phyloP scores from a whole-genome alignment of 2,113 vertebrate genomes.

The Entomyzon cyanotis region DNA sequence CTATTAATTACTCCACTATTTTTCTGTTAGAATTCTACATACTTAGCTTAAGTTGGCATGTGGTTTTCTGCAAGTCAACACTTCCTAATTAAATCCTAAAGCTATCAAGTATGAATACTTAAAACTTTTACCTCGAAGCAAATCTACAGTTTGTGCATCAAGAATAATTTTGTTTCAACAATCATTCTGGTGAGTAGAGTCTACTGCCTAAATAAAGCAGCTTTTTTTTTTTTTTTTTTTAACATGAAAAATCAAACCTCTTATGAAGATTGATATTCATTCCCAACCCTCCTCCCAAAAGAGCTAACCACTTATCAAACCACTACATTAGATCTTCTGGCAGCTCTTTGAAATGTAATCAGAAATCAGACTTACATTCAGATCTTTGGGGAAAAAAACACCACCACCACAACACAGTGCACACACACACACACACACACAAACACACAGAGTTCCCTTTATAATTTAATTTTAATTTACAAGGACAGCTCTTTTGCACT shows the following conservation, averaged over 20 bases:
- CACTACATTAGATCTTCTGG: not conserved
- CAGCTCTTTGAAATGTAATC: not conserved
- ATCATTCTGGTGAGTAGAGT: constrained; percentile 9
- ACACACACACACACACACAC: not conserved
- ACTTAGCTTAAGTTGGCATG: not conserved
- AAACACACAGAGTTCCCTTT: not conserved
- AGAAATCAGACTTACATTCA: not conserved
- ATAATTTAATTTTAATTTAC: not conserved
- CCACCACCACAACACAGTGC: not conserved
- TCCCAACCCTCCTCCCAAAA: not conserved
- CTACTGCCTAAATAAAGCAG: constrained; percentile 25
- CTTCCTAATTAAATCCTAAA: not conserved
- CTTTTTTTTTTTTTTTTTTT: not conserved
- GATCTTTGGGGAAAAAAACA: not conserved
- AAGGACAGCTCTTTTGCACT: not conserved
- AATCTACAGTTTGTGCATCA: not conserved
- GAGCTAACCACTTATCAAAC: not conserved
- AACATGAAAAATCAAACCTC: not conserved
- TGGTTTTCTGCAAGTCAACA: not conserved
- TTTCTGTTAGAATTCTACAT: not conserved
- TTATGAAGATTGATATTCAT: not conserved
- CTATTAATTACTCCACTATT: not conserved
- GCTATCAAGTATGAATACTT: not conserved
- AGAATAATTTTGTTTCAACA: constrained; percentile 45
- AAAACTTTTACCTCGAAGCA: not conserved